Base-by-base conservation (phyloP, 2,113 vertebrate genomes). In the Ophthalmolycus amberensis region DNA sequence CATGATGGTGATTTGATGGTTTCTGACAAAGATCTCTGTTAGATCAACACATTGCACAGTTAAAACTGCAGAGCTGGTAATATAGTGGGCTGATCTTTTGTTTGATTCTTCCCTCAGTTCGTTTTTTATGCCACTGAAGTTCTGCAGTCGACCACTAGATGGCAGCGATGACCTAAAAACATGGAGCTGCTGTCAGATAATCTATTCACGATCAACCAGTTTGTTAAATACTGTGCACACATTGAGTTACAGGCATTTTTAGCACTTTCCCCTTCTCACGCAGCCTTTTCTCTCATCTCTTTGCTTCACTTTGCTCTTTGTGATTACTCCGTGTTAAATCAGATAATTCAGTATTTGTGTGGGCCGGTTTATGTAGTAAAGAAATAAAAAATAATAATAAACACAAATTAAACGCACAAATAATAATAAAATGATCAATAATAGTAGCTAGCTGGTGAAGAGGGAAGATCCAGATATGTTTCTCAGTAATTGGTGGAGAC, bases 71-170 rank as follows among this genome's bases (percentile, higher is more conserved):
- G 10, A 27, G 25, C 25, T 20, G 9, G 20, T n/a, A 5, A 29
- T 29, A 59, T 5, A 9, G 25, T 14, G 54, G 27, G 25, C 11
- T 0, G 54, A 56, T 58, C 4, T 59, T 25, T 59, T 27, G 25
- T 7, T 58, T 58, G 18, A 18, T 52, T 52, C 18, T 22, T 52
- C 20, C 48, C 20, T 52, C 48, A 50, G 1, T 64, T 60, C 25
- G 9, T 50, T 46, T 46, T 63, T 34, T 25, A 22, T 48, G 37
- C 4, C 25, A 6, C 7, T 80, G 69, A 16, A 75, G 22, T 86
- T 3, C 38, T 34, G 27, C 37, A 16, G 1, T 1, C 52, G 20
- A 42, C 90, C 94, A 88, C 90, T 74, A 93, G 92, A 74, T 93
- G 94, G n/a, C 87, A 85, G 59, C 40, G 60, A 68, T 50, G 73